These are phyloP conservation scores for Drosophila funebris DNA, from an alignment of 1,140 invertebrate genomes.

Conservation along the genomic window DNA sequence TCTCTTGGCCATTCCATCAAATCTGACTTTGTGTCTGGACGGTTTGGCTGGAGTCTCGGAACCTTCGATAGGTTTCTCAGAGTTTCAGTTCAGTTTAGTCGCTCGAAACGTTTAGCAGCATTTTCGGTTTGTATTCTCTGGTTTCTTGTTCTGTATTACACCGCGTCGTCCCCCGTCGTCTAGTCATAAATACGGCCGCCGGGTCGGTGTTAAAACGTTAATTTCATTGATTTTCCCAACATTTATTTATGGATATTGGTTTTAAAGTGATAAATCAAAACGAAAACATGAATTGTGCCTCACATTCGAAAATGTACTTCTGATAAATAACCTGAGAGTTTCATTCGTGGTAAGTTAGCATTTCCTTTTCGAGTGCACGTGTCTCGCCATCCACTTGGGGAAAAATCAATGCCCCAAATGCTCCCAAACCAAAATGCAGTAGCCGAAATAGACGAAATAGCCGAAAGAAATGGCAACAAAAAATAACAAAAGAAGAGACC, in stretches of 20 bases:
- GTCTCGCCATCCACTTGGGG: conserved; percentile 12
- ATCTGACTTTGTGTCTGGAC: conserved; percentile 21
- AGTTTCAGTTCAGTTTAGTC: conserved; percentile 71
- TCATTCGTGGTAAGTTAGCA: conserved; percentile 32
- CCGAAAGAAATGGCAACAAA: conserved; percentile 5
- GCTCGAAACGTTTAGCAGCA: conserved; percentile 59
- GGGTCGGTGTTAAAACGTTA: conserved; percentile 35
- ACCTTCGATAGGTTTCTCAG: background rate
- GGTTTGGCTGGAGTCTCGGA: conserved; percentile 37
- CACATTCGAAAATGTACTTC: background rate
- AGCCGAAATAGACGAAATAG: conserved; percentile 19
- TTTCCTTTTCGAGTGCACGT: conserved; percentile 16
- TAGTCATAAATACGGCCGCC: conserved; percentile 8
- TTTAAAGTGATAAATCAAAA: conserved; percentile 14
- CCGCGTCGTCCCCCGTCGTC: conserved; percentile 4
- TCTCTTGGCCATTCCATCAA: conserved; percentile 4
- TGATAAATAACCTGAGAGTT: conserved; percentile 12
- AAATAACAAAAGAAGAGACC: conserved; percentile 1
- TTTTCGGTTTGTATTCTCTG: conserved; percentile 59
- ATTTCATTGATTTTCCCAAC: conserved; percentile 44
- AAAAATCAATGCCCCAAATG: conserved; percentile 48
- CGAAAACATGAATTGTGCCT: conserved; percentile 13
- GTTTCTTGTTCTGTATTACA: conserved; percentile 48
- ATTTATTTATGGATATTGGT: conserved; percentile 44
- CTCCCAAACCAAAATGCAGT: conserved; percentile 20